Percentiles rank a stretch among this genome's conserved stretches.
phyloP scores from a whole-genome alignment of 1,140 invertebrate genomes.

The Zaprionus nigranus region DNA sequence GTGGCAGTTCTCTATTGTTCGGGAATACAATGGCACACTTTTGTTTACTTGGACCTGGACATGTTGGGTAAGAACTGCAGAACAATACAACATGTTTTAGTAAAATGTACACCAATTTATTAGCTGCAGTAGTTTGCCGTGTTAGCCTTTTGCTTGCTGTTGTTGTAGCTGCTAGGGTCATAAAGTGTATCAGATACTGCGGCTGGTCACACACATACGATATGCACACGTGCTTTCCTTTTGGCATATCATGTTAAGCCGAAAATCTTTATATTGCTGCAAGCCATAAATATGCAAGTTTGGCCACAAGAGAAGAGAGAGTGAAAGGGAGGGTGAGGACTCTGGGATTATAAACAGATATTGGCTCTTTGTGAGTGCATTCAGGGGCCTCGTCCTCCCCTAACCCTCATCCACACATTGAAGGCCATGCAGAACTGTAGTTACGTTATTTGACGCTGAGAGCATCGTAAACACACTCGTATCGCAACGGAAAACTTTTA shows the following conservation, averaged over 20 bases:
- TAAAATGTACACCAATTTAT: constrained; percentile 8
- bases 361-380: constrained; percentile 5
- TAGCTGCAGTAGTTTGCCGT: neutral
- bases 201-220: neutral
- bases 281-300: constrained; percentile 37
- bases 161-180: constrained; percentile 14
- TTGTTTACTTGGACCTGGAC: neutral
- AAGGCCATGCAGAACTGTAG: neutral
- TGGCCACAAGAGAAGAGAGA: neutral
- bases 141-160: neutral
- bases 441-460: neutral
- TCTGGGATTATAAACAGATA: neutral
- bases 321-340: neutral
- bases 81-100: constrained; percentile 5
- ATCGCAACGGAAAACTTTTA: neutral
- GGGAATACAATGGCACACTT: neutral
- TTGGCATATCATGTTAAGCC: constrained; percentile 34
- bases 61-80: neutral
- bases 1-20: neutral
- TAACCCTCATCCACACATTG: no score
- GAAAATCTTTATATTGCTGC: constrained; percentile 45
- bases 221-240: constrained; percentile 36
- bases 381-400: neutral
- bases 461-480: neutral
- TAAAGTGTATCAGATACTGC: constrained; percentile 16